Evolutionary conservation across 2,888 invertebrate genomes (phyloP), one percentile per base, ranked within the genome.

Genomic region (Monochamus alternatus): DNA sequence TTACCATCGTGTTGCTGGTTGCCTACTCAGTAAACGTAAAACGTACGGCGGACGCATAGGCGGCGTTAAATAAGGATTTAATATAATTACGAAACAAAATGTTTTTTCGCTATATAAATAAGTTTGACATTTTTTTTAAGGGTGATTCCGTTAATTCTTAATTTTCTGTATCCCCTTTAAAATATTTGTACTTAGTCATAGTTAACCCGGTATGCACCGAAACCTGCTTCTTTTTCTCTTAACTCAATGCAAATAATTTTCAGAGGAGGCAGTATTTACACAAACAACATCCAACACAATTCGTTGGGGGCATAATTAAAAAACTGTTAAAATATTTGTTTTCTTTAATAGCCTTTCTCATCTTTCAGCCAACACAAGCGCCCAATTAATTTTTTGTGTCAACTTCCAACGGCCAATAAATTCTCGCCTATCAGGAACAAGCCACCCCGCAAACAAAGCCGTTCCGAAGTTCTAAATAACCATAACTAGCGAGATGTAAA

Each of bases 371-470:
- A 47, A 9, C 9, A 47, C 47, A 1, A 38, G 7, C 62, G 7
- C 14, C n/a, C n/a, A 62, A 62, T 62, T 62, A 62, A 43, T 43
- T 63, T 63, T 63, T 63, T 63, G 14, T 14, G 43, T 38, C 12
- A 38, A 62, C 43, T 14, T 14, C 43, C 3, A 22, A 38, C 32
- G 12, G 31, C 60, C 14, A 32, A 38, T 63, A 12, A 12, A 12
- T 47, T 47, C 12, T 47, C 1, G 47, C 9, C 9, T 47, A 47
- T 47, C 38, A 43, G 5, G n/a, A 14, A 43, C 62, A 63, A 9
- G 43, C 62, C 43, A 63, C 14, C 14, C 14, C 38, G 14, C 38
- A 63, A 63, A 63, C 38, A 63, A 63, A 63, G n/a, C 60, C 32
- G 38, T 7, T 38, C 38, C 7, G 38, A 60, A 32, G 60, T n/a